Evolutionary conservation across 1,140 invertebrate species (phyloP).

Genomic region (Eufriesea mexicana): DNA sequence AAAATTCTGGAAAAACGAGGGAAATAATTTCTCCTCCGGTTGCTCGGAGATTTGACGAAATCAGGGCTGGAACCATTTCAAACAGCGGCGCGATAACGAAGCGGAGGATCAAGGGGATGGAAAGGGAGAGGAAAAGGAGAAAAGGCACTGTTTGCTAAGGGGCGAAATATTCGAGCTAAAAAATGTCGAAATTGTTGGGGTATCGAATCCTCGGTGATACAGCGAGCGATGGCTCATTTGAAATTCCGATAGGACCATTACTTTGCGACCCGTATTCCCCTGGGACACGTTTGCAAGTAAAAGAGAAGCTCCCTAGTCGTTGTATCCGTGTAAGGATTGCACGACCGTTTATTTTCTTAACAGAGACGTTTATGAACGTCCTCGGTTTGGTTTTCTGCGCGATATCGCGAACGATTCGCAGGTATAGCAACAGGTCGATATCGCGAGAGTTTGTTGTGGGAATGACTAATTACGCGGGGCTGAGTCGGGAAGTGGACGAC

Average conservation of each 20-base stretch:
- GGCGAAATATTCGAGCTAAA: background rate
- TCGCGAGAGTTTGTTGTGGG: background rate
- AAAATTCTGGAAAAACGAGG: background rate
- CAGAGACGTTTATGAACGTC: background rate
- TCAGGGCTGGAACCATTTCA: background rate
- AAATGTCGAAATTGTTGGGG: background rate
- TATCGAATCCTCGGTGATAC: background rate
- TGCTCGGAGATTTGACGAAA: too few species aligned
- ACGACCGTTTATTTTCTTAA: background rate
- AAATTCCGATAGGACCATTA: slow-evolving; percentile 38
- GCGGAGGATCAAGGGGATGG: too few species aligned
- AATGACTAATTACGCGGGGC: background rate
- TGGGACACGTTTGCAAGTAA: slow-evolving; percentile 26
- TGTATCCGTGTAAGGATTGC: background rate
- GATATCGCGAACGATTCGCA: background rate
- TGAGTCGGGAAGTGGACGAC: too few species aligned
- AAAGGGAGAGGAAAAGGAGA: too few species aligned
- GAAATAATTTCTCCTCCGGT: background rate
- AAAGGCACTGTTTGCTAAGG: background rate
- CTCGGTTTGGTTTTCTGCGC: background rate
- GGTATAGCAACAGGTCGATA: background rate
- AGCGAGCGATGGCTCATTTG: slow-evolving; percentile 34
- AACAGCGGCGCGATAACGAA: background rate
- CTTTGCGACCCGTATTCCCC: slow-evolving; percentile 13
- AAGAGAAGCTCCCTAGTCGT: background rate